phyloP scores from a whole-genome alignment of 2,797 vertebrate species.

The Tapirus indicus region DNA sequence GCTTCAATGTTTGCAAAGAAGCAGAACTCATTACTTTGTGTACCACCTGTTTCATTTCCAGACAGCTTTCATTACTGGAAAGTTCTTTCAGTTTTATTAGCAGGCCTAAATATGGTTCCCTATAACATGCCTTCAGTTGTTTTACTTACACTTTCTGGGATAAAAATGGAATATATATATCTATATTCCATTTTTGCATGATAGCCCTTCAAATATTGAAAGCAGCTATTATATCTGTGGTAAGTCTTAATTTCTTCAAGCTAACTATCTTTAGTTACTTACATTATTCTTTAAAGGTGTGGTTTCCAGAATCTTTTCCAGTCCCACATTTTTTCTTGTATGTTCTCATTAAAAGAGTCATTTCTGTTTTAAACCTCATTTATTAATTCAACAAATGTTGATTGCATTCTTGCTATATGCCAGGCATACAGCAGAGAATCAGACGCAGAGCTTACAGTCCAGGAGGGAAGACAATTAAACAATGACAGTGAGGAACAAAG shows the following conservation, averaged over 20 bases:
- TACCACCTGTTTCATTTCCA: background rate
- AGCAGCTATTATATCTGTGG: background rate
- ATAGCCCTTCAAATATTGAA: background rate
- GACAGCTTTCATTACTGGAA: background rate
- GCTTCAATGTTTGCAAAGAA: background rate
- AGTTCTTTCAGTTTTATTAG: slow-evolving; percentile 25
- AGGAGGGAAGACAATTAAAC: background rate
- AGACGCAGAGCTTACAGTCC: background rate
- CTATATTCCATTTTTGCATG: background rate
- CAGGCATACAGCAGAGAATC: background rate
- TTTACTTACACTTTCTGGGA: background rate
- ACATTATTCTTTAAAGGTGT: background rate
- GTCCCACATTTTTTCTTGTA: background rate
- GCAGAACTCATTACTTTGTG: background rate
- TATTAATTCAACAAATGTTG: slow-evolving; percentile 30
- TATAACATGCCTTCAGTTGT: background rate
- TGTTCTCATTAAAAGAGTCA: background rate
- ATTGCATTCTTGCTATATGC: background rate
- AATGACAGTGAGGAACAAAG: background rate
- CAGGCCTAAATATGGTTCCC: background rate
- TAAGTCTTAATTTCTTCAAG: background rate
- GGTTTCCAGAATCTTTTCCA: background rate
- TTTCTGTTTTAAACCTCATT: background rate
- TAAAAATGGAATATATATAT: background rate
- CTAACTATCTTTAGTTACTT: background rate